Conservation (phyloP, 1,140 invertebrate genomes). For the Heterodera carotae region DNA sequence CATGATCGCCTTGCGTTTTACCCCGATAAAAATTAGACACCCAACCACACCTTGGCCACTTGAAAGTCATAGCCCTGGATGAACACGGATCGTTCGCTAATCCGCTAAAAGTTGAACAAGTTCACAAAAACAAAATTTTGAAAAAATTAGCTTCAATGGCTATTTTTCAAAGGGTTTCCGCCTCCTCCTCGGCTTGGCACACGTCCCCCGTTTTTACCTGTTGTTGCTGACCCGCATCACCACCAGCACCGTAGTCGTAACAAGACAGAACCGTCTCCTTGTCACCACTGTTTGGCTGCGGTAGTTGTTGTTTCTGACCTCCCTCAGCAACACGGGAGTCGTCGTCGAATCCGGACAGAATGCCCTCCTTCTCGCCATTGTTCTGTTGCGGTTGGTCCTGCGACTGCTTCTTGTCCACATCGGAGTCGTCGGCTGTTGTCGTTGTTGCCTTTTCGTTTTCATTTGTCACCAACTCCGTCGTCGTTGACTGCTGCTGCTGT, state of each 20-base stretch:
- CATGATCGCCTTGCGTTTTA: no score
- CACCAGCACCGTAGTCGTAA: not conserved
- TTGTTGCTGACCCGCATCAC: not conserved
- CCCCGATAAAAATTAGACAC: not conserved
- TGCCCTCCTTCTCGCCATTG: not conserved
- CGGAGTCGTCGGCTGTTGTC: not conserved
- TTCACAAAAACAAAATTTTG: no score
- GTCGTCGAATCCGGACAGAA: no score
- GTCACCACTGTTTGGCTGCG: not conserved
- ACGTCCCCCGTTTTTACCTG: not conserved
- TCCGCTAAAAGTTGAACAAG: no score
- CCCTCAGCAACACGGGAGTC: no score
- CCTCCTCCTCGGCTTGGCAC: not conserved
- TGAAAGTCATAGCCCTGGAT: slow-evolving; percentile 32
- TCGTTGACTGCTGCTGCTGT: not conserved
- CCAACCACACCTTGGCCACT: slow-evolving; percentile 21
- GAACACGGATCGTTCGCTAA: slow-evolving; percentile 21
- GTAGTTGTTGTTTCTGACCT: no score
- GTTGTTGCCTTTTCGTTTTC: not conserved
- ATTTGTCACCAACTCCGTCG: not conserved
- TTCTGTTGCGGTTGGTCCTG: not conserved
- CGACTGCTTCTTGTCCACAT: not conserved
- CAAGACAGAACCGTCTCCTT: no score
- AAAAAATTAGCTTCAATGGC: not conserved
- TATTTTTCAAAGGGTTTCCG: not conserved